These are phyloP conservation scores for Sebastes flavidus DNA, from an alignment of 2,797 vertebrate species.

Conservation along the genomic window DNA sequence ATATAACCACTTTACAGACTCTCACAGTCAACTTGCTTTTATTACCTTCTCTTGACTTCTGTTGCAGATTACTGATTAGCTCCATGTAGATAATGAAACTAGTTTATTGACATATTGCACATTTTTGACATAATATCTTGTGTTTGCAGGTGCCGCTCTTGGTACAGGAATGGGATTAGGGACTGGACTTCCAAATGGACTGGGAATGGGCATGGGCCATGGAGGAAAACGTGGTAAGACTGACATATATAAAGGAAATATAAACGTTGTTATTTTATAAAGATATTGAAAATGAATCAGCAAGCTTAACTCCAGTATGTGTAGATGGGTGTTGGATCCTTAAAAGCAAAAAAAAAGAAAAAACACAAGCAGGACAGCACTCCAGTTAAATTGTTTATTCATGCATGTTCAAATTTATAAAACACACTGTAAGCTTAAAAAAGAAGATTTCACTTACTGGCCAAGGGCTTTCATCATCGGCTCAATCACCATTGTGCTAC, in stretches of 20 bases:
- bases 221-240: constrained; percentile 67
- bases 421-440: too few species aligned
- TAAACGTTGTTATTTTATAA: neutral
- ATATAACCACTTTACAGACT: neutral
- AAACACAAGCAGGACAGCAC: too few species aligned
- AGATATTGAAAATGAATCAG: neutral
- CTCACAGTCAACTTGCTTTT: neutral
- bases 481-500: too few species aligned
- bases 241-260: neutral
- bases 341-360: too few species aligned
- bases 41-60: neutral
- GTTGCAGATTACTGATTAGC: neutral
- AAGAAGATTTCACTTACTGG: too few species aligned
- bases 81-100: neutral
- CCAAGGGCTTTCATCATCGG: too few species aligned
- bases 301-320: too few species aligned
- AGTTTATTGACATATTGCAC: neutral
- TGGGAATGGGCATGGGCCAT: constrained; percentile 59
- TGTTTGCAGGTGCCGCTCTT: constrained; percentile 58
- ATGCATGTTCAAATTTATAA: too few species aligned
- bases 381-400: too few species aligned
- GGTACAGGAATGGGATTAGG: constrained; percentile 66
- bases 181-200: constrained; percentile 57
- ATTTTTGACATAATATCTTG: neutral
- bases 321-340: too few species aligned